Evolutionary conservation across 2,797 vertebrate species (phyloP), one percentile per base, ranked within the genome.

Genomic region (Fundulus diaphanus): DNA sequence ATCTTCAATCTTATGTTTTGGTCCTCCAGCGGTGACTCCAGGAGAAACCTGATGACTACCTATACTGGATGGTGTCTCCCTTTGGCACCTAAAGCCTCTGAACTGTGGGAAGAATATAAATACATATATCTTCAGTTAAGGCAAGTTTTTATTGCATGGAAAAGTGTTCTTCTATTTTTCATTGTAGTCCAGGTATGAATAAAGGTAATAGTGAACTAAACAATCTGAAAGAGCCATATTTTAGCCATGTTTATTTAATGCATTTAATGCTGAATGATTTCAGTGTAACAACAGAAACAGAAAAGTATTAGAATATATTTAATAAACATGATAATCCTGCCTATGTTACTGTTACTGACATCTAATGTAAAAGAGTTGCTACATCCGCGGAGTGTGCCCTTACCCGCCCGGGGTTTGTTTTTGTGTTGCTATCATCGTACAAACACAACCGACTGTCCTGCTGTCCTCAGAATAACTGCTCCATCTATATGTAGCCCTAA

Each of bases 401-500:
- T 40, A 11, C 15, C 18, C 70, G 59, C 52, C 42, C 31, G 3
- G 7, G n/a, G 15, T 46, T 5, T 69, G 35, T n/a, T 27, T 18
- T 70, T 42, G 16, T 75, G 69, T 48, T 33, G 40, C 57, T 42
- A 72, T 71, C 42, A 67, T 81, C 61, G 7, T 42, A n/a, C 27
- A 16, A 68, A 48, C 65, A 54, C 84, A 87, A 75, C 73, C 74
- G 79, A 59, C 44, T 4, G 44, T 57, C 76, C 69, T 13, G 52
- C 73, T 68, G 61, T 66, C 69, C 89, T 87, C 81, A 89, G 87
- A 91, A 92, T 91, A 93, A 91, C 84, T 77, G 79, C 24, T 84
- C 73, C 56, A 24, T 90, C 93, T 95, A 92, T 90, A 95, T 93
- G 90, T 77, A 70, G 88, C 87, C 77, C 54, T 95, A 95, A 96